phyloP scores from a whole-genome alignment of 2,797 vertebrate genomes.

The Valencia hispanica region DNA sequence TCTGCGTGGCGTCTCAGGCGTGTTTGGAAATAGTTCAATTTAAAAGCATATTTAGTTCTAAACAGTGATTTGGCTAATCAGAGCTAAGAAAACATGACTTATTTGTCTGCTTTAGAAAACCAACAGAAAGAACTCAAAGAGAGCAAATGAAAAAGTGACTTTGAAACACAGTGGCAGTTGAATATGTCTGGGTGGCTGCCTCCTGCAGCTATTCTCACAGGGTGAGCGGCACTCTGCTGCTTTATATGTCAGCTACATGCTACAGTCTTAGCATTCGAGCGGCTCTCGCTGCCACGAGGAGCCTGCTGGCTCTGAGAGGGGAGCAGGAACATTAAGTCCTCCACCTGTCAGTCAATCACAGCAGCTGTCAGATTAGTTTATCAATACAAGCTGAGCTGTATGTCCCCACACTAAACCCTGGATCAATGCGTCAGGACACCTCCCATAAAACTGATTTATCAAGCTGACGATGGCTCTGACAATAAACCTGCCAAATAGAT shows the following conservation, averaged over 20 bases:
- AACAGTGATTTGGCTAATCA: neutral
- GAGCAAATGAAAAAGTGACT: neutral
- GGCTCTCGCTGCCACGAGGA: neutral
- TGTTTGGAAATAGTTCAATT: neutral
- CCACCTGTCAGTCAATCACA: conserved; percentile 55
- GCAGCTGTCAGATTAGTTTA: conserved; percentile 35
- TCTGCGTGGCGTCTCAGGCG: neutral
- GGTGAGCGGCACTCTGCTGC: conserved; percentile 22
- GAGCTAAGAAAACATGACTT: neutral
- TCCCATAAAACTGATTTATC: conserved; percentile 70
- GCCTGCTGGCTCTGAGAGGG: neutral
- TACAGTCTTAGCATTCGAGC: conserved; percentile 14
- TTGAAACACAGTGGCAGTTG: neutral
- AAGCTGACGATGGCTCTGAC: conserved; percentile 44
- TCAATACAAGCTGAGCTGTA: conserved; percentile 53
- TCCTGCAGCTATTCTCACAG: conserved; percentile 36
- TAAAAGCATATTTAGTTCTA: neutral
- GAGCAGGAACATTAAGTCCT: conserved; percentile 6
- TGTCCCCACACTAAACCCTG: conserved; percentile 57
- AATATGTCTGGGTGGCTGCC: conserved; percentile 13
- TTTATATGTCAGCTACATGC: conserved; percentile 20
- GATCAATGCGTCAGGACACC: conserved; percentile 58
- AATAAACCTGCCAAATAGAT: conserved; percentile 73
- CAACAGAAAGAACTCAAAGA: neutral
- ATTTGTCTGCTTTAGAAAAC: neutral